Evolutionary conservation across 2,888 invertebrate species (phyloP).

Genomic region (Pristionchus entomophagus): DNA sequence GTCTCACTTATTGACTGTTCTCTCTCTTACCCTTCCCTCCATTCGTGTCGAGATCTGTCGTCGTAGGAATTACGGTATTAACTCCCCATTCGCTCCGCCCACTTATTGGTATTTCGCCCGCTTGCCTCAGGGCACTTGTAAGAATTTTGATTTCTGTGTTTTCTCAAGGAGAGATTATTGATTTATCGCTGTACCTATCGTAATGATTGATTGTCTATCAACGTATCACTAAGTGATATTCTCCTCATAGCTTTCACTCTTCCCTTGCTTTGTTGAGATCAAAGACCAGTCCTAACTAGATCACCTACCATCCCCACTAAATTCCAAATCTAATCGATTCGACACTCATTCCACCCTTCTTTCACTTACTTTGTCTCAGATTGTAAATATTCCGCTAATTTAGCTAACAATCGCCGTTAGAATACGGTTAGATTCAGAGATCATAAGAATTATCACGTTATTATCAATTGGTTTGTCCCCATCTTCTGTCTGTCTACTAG

Average conservation of each 20-base stretch:
- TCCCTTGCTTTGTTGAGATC: not conserved
- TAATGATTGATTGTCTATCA: slow-evolving; percentile 12
- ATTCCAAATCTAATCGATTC: slow-evolving; percentile 21
- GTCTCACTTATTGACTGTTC: slow-evolving; percentile 8
- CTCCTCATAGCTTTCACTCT: not conserved
- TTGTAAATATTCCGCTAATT: slow-evolving; percentile 36
- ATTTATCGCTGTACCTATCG: not conserved
- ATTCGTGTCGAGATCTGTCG: slow-evolving; percentile 29
- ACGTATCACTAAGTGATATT: not conserved
- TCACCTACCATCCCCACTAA: not conserved
- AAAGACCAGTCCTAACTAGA: slow-evolving; percentile 20
- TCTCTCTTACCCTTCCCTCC: too few relatives aligned
- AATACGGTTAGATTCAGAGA: slow-evolving; percentile 5
- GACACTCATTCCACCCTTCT: not conserved
- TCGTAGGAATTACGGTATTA: not conserved
- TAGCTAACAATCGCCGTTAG: slow-evolving; percentile 5
- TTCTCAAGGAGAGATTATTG: slow-evolving; percentile 28
- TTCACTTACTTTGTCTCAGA: slow-evolving; percentile 16
- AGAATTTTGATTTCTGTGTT: slow-evolving; percentile 12
- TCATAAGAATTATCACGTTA: not conserved
- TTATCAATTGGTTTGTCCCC: not conserved
- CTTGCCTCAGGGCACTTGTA: not conserved
- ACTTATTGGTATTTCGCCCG: slow-evolving; percentile 17
- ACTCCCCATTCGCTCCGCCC: not conserved
- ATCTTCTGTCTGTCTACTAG: not conserved